phyloP scores from a whole-genome alignment of 1,140 invertebrate genomes.

The Atopsyche davidsoni region DNA sequence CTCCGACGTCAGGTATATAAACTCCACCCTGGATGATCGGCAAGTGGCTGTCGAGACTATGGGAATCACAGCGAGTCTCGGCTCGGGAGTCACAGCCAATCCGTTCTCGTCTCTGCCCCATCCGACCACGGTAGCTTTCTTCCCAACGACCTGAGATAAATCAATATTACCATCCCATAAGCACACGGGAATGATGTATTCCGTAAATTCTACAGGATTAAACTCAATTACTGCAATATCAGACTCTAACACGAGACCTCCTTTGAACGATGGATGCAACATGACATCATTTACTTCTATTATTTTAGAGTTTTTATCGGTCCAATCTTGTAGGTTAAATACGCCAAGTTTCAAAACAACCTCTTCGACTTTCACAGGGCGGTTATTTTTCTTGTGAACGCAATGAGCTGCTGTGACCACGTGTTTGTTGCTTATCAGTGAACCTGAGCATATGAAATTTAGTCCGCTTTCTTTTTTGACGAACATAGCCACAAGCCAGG shows the following conservation, averaged over 20 bases:
- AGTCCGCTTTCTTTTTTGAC: conserved; percentile 6
- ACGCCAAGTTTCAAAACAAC: no score
- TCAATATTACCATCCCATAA: conserved; percentile 40
- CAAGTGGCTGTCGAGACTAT: conserved; percentile 39
- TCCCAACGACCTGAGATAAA: conserved; percentile 37
- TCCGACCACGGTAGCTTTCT: conserved; percentile 38
- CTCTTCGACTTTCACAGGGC: no score
- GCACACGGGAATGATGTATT: conserved; percentile 45
- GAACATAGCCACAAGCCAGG: conserved; percentile 30
- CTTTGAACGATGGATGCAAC: conserved; percentile 5
- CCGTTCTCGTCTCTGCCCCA: conserved; percentile 38
- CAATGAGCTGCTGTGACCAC: no score
- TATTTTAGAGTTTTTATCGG: no score
- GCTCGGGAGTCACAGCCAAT: conserved; percentile 29
- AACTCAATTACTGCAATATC: conserved; percentile 42
- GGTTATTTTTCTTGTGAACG: no score
- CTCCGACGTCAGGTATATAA: conserved; percentile 29
- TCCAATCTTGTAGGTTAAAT: no score
- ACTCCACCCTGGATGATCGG: conserved; percentile 30
- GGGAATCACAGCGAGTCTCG: conserved; percentile 32
- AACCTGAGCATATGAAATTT: conserved; percentile 29
- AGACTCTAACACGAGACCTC: conserved; percentile 31
- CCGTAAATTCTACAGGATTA: conserved; percentile 31
- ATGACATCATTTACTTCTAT: no score
- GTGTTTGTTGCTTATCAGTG: conserved; percentile 35